Evolutionary conservation across 2,888 invertebrate genomes (phyloP), one percentile per base, ranked within the genome.

Genomic region (Omphaloscelis lunosa): DNA sequence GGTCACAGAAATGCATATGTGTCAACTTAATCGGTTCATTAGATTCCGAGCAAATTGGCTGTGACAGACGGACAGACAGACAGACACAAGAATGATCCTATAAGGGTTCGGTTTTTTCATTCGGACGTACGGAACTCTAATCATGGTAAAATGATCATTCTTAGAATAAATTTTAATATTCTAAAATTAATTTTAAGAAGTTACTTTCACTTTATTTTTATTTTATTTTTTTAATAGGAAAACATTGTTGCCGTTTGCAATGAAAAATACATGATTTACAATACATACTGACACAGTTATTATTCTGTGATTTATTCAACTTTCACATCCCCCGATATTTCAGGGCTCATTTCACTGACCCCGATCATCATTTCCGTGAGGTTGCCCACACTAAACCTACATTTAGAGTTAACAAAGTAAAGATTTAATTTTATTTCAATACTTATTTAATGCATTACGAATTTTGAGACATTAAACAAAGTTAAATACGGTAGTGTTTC

Each of bases 261-360:
- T 76, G 51, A 58, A 83, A 73, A 63, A 58, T n/a, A n/a, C 34
- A 68, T 53, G 74, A 79, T 83, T 69, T 59, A 83, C 78, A 79
- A 77, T 58, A 68, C 58, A 58, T n/a, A 63, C 58, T 41, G 79
- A 72, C 80, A 71, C 48, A 67, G 34, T 62, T 51, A 80, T 80
- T 72, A 84, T 67, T 70, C 51, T 45, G 61, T 73, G 70, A 84
- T 82, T 85, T 82, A 82, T 80, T 63, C 51, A 63, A 73, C 66
- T 48, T 75, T 80, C 48, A 58, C 27, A 45, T 53, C 63, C 51
- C 39, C 2, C 15, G 70, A 86, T 34, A 65, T 77, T 77, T 82
- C 68, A 83, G 27, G 70, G 63, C 72, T 73, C 72, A 76, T 67
- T 61, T 68, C 71, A 72, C 56, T 69, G 59, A n/a, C 53, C 12